phyloP scores from a whole-genome alignment of 2,113 vertebrate genomes.

The Ptychochromis oligacanthus region DNA sequence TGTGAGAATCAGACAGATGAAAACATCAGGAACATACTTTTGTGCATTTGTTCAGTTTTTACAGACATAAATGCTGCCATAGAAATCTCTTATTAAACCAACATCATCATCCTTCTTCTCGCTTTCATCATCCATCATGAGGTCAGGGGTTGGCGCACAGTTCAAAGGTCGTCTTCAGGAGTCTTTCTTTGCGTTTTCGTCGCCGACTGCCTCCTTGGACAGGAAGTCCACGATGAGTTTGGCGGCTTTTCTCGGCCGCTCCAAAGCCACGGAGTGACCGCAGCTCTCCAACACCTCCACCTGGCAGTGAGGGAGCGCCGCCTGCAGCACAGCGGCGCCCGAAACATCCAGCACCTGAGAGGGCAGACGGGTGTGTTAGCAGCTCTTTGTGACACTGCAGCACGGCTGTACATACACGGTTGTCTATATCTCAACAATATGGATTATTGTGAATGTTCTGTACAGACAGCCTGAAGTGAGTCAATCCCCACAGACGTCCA shows the following conservation, averaged over 20 bases:
- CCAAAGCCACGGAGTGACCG: slow-evolving; percentile 90
- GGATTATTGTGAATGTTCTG: background rate
- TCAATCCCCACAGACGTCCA: too few species aligned
- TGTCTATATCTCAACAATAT: background rate
- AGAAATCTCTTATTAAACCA: background rate
- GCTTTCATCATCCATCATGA: background rate
- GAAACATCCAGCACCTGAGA: slow-evolving; percentile 90
- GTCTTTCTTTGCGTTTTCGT: slow-evolving; percentile 79
- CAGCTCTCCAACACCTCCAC: slow-evolving; percentile 91
- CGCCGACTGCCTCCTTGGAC: slow-evolving; percentile 54
- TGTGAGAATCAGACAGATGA: background rate
- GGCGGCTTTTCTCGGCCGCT: slow-evolving; percentile 89
- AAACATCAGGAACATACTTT: slow-evolving; percentile 1
- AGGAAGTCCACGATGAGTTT: slow-evolving; percentile 89
- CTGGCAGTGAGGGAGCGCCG: slow-evolving; percentile 80
- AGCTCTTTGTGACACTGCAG: background rate
- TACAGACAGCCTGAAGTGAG: too few species aligned
- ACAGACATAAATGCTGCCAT: background rate
- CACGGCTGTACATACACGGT: background rate
- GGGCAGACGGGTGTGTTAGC: background rate
- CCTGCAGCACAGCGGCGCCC: slow-evolving; percentile 83
- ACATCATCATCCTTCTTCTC: background rate
- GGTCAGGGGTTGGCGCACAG: background rate
- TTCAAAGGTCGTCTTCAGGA: slow-evolving; percentile 55
- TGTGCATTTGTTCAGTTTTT: background rate